A percentile compares a stretch with the other conserved stretches of the same genome.
Conservation (phyloP, 2,888 invertebrate genomes). For the Notodromas monacha region DNA sequence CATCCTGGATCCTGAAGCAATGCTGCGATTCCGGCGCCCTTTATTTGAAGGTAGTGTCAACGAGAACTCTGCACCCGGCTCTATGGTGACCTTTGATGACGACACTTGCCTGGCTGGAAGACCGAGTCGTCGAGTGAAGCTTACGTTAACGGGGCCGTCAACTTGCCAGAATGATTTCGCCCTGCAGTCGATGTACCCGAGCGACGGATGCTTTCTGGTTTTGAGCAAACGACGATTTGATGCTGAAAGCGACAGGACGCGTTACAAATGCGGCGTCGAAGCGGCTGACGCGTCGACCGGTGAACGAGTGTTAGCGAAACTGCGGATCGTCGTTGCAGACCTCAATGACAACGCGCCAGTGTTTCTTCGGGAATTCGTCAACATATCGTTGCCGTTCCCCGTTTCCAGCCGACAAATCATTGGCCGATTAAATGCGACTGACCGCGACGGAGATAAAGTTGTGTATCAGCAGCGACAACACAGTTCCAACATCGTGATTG, state of each 20-base stretch:
- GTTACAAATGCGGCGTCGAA: constrained; percentile 41
- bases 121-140: too few species aligned
- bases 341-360: constrained; percentile 72
- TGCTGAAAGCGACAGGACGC: constrained; percentile 31
- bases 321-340: constrained; percentile 40
- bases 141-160: too few species aligned
- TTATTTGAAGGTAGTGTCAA: constrained; percentile 26
- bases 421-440: constrained; percentile 51
- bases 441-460: constrained; percentile 68
- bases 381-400: constrained; percentile 21
- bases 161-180: not conserved
- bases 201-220: constrained; percentile 9
- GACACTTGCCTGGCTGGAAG: not conserved
- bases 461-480: constrained; percentile 43
- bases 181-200: not conserved
- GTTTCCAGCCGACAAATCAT: constrained; percentile 36
- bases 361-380: constrained; percentile 42
- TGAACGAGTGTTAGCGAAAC: constrained; percentile 43
- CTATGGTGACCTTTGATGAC: constrained; percentile 24
- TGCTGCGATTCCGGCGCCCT: constrained; percentile 36
- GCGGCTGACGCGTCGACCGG: constrained; percentile 44
- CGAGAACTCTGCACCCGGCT: constrained; percentile 41
- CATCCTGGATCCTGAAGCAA: constrained; percentile 43
- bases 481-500: constrained; percentile 49
- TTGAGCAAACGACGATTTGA: constrained; percentile 28